Conservation (phyloP, 2,888 invertebrate genomes). For the Sphecodes monilicornis region DNA sequence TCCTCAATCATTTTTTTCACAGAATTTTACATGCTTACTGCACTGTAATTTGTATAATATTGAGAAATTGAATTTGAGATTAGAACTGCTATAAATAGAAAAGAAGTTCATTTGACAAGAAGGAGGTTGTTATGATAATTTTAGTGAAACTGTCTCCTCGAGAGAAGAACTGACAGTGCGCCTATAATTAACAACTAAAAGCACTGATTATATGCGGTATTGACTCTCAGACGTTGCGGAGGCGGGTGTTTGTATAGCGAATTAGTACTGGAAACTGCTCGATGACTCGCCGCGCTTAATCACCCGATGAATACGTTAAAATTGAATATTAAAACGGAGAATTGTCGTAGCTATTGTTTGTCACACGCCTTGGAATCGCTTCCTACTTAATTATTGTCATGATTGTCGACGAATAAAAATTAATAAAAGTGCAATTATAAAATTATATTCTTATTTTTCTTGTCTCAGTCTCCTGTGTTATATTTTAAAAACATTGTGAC, state of each 20-base stretch:
- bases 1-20: no score
- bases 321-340: slow-evolving; percentile 64
- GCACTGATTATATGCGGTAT: slow-evolving; percentile 51
- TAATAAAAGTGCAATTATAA: not conserved
- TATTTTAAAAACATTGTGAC: no score
- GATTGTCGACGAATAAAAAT: not conserved
- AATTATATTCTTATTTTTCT: not conserved
- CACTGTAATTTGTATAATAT: no score
- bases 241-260: slow-evolving; percentile 53
- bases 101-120: no score
- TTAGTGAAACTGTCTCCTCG: not conserved
- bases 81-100: no score
- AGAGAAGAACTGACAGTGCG: not conserved
- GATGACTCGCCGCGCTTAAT: slow-evolving; percentile 67
- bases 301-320: slow-evolving; percentile 65
- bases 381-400: not conserved
- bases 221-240: slow-evolving; percentile 29
- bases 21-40: no score
- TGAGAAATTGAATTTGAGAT: no score
- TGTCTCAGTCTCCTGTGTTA: no score
- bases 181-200: slow-evolving; percentile 24
- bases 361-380: not conserved
- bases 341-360: not conserved
- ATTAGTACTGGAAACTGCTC: slow-evolving; percentile 62
- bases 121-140: not conserved